Base-by-base conservation (phyloP, 2,113 vertebrate genomes). In the Formicarius rufipectus region DNA sequence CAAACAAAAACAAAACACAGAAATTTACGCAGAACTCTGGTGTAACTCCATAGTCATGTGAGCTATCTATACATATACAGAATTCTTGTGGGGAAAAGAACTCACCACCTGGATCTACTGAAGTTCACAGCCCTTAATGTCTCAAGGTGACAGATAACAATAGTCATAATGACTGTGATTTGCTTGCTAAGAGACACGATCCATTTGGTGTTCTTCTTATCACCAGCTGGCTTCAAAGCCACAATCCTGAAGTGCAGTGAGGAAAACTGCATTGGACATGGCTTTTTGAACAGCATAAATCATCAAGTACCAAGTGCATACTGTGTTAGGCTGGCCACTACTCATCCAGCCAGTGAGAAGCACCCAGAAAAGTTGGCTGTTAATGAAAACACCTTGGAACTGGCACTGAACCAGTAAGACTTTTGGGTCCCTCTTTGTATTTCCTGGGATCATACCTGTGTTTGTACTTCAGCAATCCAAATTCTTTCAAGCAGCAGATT, bases 11-110 rank as follows among this genome's bases (percentile, higher is more conserved):
- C n/a, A n/a, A n/a, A n/a, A n/a, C 89, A 77, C 47, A 37, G 78
- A 93, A 75, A 93, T 94, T 94, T 87, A 93, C 42, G 59, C 39
- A 79, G 87, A 80, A 39, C 82, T 82, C 62, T 53, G 23, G 10
- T 84, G 40, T 37, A 69, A n/a, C 67, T 93, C 69, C 44, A 47
- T 47, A 63, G 50, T 58, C 7, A 13, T 8, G 14, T 69, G 50
- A 85, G 22, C 27, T 30, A 20, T 45, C 49, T 58, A 1, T 68
- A 72, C 0, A 0, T n/a, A 17, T 27, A 62, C 24, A 40, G 59
- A 40, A n/a, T n/a, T 90, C 63, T 44, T 73, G 24, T 55, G 63
- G 37, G 42, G 33, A 42, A 64, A 73, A 93, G 39, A 87, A 89
- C 33, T 24, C 30, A n/a, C 27, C 15, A 8, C 27, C 80, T 74